Conservation (phyloP, 35 echinoderm and acorn worm species). For the Acanthaster planci region DNA sequence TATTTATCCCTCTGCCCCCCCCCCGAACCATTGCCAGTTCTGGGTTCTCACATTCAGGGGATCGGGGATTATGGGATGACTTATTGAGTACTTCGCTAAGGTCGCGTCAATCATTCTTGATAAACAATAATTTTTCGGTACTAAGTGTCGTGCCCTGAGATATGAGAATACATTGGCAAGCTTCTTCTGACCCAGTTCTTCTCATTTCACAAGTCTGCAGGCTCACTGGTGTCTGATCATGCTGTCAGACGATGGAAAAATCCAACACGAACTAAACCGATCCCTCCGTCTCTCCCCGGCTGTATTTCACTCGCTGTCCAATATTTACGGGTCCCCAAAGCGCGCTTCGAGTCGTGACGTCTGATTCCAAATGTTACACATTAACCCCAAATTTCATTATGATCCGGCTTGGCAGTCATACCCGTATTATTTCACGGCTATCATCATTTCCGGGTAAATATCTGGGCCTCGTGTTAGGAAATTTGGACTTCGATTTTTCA, state of each 20-base stretch:
- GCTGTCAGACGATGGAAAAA: background rate
- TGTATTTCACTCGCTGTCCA: background rate
- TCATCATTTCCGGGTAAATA: slow-evolving; percentile 27
- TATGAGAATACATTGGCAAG: background rate
- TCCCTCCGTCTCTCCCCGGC: background rate
- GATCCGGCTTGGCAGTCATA: slow-evolving; percentile 1
- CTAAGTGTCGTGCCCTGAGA: too few relatives aligned
- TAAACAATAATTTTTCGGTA: too few relatives aligned
- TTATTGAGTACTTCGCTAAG: too few relatives aligned
- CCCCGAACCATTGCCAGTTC: too few relatives aligned
- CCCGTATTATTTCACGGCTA: slow-evolving; percentile 26
- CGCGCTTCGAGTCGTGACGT: background rate
- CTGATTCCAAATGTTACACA: slow-evolving; percentile 13
- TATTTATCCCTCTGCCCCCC: too few relatives aligned
- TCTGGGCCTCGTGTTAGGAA: slow-evolving; percentile 25
- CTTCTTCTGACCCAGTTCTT: background rate
- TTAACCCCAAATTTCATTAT: slow-evolving; percentile 29
- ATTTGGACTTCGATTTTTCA: slow-evolving; percentile 34
- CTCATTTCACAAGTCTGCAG: background rate
- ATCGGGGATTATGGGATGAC: too few relatives aligned
- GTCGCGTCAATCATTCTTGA: too few relatives aligned
- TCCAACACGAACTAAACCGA: background rate
- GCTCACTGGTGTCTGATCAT: too few relatives aligned
- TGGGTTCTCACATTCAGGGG: too few relatives aligned
- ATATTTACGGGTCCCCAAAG: background rate